These are phyloP conservation scores for Drosophila nannoptera DNA, from an alignment of 1,140 invertebrate species.

Conservation along the genomic window DNA sequence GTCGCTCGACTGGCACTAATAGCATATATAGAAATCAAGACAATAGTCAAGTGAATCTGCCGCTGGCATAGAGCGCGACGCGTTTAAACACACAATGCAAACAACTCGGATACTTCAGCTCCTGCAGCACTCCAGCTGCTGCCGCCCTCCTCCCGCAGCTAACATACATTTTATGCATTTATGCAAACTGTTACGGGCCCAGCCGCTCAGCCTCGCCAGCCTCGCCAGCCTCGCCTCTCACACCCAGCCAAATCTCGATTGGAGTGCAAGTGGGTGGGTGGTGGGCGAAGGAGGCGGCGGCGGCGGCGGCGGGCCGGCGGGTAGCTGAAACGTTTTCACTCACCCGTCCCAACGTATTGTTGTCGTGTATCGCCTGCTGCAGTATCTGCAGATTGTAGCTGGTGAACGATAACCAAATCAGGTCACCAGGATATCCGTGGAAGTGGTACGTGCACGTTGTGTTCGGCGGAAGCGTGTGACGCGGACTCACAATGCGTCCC, in stretches of 20 bases:
- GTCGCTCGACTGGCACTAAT: conserved; percentile 48
- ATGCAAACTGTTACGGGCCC: conserved; percentile 52
- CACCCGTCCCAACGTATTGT: conserved; percentile 78
- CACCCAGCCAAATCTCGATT: conserved; percentile 9
- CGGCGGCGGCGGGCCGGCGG: neutral
- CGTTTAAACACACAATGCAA: conserved; percentile 63
- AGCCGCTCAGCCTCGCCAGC: neutral
- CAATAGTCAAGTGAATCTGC: conserved; percentile 43
- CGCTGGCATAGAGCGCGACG: conserved; percentile 48
- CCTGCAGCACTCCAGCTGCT: conserved; percentile 15
- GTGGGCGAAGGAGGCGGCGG: neutral
- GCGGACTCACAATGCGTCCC: conserved; percentile 86
- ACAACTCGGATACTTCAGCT: conserved; percentile 39
- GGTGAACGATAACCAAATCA: conserved; percentile 92
- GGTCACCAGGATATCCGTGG: conserved; percentile 86
- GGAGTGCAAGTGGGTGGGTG: neutral
- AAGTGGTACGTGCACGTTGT: conserved; percentile 93
- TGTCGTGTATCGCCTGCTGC: conserved; percentile 80
- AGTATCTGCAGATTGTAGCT: conserved; percentile 88
- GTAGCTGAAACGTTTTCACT: conserved; percentile 52
- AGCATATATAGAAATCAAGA: conserved; percentile 50
- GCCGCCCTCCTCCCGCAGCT: neutral
- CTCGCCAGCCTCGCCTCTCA: neutral
- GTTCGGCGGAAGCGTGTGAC: conserved; percentile 90
- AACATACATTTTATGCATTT: conserved; percentile 56